Base-by-base conservation (phyloP, 1,140 invertebrate species). In the Copidosoma floridanum region DNA sequence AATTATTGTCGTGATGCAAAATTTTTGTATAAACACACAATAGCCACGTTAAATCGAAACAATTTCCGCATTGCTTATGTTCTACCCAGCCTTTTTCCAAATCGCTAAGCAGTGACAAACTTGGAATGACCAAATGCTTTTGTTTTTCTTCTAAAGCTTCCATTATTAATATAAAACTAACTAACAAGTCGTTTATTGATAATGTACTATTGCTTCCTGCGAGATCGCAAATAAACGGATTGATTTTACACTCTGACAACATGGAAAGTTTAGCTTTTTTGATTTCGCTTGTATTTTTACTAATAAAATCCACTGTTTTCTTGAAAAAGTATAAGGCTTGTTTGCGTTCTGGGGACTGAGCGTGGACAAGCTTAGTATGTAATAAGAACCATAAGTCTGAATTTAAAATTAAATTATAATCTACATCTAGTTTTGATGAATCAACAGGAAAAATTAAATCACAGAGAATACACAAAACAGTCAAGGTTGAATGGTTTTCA, bases 81-180 rank as follows among this genome's bases (percentile, higher is more conserved):
- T 67, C 57, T 12, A 38, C 26, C 29, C 61, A 65, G 16, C 50
- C 60, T 32, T 68, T 38, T 51, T 75, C 54, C 27, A 83, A 64
- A 52, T 44, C 70, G 29, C 75, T 58, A 47, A 82, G 24, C 57
- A 77, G 73, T 14, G 60, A 68, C 12, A 86, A 63, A n/a, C 80
- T 72, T 44, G 85, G 85, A 32, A 78, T 68, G 16, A 85, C 71
- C 11, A 87, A 70, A 69, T 86, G 85, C n/a, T 79, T 79, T 69
- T 85, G 85, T 64, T 85, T 85, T 65, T 86, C 85, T 68, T 87
- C 85, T 14, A 86, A 70, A 21, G 76, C 78, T 69, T 86, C 85
- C 27, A 85, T 63, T 18, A 85, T 67, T 46, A 82, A 63, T 47
- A 83, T 79, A 48, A 77, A 80, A 46, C 77, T 72, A 18, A 74